Base-by-base conservation (phyloP, 2,888 invertebrate genomes). In the Brachynemurus nebulosus region DNA sequence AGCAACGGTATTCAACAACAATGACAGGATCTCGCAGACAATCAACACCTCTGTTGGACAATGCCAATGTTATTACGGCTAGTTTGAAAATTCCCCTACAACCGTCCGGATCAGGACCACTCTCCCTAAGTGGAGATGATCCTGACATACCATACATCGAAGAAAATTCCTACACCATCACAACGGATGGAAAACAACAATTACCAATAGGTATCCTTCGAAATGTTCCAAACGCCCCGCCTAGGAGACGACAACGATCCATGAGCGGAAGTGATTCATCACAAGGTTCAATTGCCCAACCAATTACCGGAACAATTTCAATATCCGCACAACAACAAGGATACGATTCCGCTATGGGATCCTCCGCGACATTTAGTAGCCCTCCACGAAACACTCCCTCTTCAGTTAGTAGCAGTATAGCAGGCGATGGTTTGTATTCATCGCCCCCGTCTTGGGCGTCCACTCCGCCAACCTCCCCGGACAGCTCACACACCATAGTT, bases 21-120 rank as follows among this genome's bases (percentile, higher is more conserved):
- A n/a, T 17, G 18, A 23, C 40, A 9, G 51, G 53, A 17, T 61
- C 49, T 55, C 66, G 81, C 59, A 68, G 70, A 58, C 74, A 64
- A 65, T 80, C 72, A 52, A 74, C 66, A 54, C 81, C 65, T 52
- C 76, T 70, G 69, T 49, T 60, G 36, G 62, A 74, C 57, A 70
- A 73, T 57, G 65, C 64, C 53, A 76, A 76, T 51, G 75, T 83
- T 45, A 81, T 88, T 54, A 85, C 83, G 1, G 88, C 86, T 1
- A 85, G 83, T 50, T 70, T 88, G 27, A 84, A 83, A 57, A 84
- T 88, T 66, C 84, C 86, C 50, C 60, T 64, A 11, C 63, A 63
- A 53, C 49, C 45, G 40, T 50, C 41, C 45, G 62, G 63, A 46
- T 42, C 42, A 20, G 63, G 65, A 27, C 64, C 66, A 49, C 64